Evolutionary conservation across 1,140 invertebrate genomes (phyloP).

Genomic region (Myzus persicae): DNA sequence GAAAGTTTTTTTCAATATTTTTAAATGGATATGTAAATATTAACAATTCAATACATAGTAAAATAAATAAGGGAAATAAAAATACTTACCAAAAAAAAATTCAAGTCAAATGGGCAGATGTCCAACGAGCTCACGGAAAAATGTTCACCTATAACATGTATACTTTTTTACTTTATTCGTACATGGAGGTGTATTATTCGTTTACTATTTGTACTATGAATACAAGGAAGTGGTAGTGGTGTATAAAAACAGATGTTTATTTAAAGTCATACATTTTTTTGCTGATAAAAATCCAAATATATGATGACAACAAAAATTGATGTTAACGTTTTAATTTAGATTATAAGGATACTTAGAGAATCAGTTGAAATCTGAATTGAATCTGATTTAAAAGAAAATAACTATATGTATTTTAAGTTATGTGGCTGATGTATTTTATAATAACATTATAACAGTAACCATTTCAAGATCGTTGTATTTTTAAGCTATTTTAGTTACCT

Average conservation of each 20-base stretch:
- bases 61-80: not conserved
- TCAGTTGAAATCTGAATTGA: not conserved
- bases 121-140: not conserved
- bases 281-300: too few relatives aligned
- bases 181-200: not conserved
- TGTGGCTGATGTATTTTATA: not conserved
- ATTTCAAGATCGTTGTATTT: not conserved
- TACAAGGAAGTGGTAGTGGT: too few relatives aligned
- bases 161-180: not conserved
- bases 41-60: too few relatives aligned
- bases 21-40: not conserved
- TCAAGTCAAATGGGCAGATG: slow-evolving; percentile 35
- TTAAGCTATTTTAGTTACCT: not conserved
- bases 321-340: too few relatives aligned
- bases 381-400: not conserved
- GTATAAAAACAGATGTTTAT: not conserved
- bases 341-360: not conserved
- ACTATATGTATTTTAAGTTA: not conserved
- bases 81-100: slow-evolving; percentile 49
- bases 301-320: not conserved
- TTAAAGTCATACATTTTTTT: too few relatives aligned
- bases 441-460: not conserved
- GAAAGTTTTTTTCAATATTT: not conserved
- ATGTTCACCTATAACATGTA: not conserved
- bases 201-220: not conserved